Conservation (phyloP, 2,797 vertebrate genomes). For the Alfaro cultratus region DNA sequence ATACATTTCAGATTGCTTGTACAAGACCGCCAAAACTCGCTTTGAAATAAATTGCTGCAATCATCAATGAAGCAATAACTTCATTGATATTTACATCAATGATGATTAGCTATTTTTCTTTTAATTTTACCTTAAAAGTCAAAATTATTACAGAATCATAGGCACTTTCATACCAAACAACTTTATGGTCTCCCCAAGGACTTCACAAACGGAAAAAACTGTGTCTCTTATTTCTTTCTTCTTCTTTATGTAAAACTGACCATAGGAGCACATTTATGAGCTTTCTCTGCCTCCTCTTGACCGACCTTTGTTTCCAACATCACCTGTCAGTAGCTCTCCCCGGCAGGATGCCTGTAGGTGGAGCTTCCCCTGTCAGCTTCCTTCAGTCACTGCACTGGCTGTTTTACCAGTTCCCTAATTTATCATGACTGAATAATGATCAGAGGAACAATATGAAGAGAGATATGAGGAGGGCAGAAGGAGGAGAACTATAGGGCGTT, state of each 20-base stretch:
- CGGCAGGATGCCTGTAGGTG: conserved; percentile 52
- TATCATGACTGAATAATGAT: conserved; percentile 62
- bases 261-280: background rate
- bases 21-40: background rate
- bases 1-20: background rate
- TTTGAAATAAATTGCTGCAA: background rate
- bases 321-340: conserved; percentile 63
- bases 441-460: conserved; percentile 65
- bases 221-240: background rate
- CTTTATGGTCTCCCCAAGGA: background rate
- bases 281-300: conserved; percentile 19
- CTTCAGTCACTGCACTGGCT: conserved; percentile 48
- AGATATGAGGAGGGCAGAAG: conserved; percentile 34
- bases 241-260: background rate
- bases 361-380: conserved; percentile 65
- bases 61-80: background rate
- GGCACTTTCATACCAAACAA: background rate
- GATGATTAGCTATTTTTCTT: background rate
- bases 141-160: background rate
- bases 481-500: conserved; percentile 57
- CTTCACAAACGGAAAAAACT: background rate
- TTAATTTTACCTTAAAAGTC: background rate
- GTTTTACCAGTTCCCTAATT: conserved; percentile 43
- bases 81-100: background rate
- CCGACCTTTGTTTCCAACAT: conserved; percentile 49